phyloP scores from a whole-genome alignment of 1,140 invertebrate genomes.

The Aradophagus sp. region DNA sequence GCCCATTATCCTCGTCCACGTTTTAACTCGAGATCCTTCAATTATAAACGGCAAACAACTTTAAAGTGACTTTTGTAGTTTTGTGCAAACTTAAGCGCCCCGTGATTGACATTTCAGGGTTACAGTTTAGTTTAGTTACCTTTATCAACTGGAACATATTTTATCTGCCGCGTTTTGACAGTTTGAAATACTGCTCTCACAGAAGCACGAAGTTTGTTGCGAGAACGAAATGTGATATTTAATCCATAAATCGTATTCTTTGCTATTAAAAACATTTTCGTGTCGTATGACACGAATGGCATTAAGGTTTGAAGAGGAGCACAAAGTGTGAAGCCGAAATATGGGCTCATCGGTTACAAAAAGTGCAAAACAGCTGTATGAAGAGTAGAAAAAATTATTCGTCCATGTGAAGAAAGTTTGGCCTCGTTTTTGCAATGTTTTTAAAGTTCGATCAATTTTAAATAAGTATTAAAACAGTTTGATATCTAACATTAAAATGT shows the following conservation, averaged over 20 bases:
- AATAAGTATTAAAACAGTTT: too few relatives aligned
- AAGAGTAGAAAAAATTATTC: too few relatives aligned
- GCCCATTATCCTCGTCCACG: too few relatives aligned
- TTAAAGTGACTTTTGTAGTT: conserved; percentile 21
- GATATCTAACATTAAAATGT: too few relatives aligned
- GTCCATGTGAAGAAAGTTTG: too few relatives aligned
- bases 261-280: conserved; percentile 18
- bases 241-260: conserved; percentile 30
- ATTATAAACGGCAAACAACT: too few relatives aligned
- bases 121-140: conserved; percentile 13
- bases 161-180: conserved; percentile 17
- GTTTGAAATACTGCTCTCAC: conserved; percentile 27
- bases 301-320: too few relatives aligned
- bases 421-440: too few relatives aligned
- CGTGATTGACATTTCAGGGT: conserved; percentile 27
- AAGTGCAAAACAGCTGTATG: too few relatives aligned
- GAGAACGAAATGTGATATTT: conserved; percentile 28
- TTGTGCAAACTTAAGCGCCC: conserved; percentile 28
- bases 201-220: conserved; percentile 25
- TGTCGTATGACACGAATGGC: conserved; percentile 16
- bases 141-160: conserved; percentile 13
- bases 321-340: too few relatives aligned
- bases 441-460: too few relatives aligned
- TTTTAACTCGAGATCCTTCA: neutral
- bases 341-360: too few relatives aligned